phyloP scores from a whole-genome alignment of 2,888 invertebrate species.

The Dromius quadrimaculatus region DNA sequence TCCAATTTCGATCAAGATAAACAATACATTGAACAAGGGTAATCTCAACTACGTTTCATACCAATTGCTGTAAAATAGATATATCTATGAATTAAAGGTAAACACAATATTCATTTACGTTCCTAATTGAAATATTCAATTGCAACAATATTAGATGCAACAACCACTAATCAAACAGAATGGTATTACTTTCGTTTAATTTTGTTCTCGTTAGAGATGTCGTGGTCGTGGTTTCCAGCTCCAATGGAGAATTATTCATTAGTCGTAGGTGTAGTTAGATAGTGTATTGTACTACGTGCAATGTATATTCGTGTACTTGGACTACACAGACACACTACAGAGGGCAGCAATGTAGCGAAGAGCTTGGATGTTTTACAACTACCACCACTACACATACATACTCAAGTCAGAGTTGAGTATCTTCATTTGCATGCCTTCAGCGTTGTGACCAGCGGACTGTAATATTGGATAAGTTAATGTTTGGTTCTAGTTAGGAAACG shows the following conservation, averaged over 20 bases:
- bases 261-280: slow-evolving; percentile 36
- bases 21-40: too few relatives aligned
- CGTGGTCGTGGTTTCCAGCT: slow-evolving; percentile 12
- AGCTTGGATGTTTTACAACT: neutral
- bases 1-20: too few relatives aligned
- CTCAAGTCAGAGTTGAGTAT: slow-evolving; percentile 58
- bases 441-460: slow-evolving; percentile 58
- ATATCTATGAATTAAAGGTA: too few relatives aligned
- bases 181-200: slow-evolving; percentile 19
- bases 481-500: slow-evolving; percentile 44
- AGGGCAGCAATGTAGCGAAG: too few relatives aligned
- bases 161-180: neutral
- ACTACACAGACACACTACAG: too few relatives aligned
- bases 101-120: too few relatives aligned
- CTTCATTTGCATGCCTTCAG: slow-evolving; percentile 68
- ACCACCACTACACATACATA: slow-evolving; percentile 8
- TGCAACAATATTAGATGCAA: too few relatives aligned
- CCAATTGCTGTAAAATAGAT: too few relatives aligned
- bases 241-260: slow-evolving; percentile 34
- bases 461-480: slow-evolving; percentile 48
- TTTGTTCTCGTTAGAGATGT: slow-evolving; percentile 18
- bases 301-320: slow-evolving; percentile 25
- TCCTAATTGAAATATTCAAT: too few relatives aligned
- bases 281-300: slow-evolving; percentile 29
- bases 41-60: too few relatives aligned